phyloP scores from a whole-genome alignment of 1,140 invertebrate species.

The Sycophila sp. region DNA sequence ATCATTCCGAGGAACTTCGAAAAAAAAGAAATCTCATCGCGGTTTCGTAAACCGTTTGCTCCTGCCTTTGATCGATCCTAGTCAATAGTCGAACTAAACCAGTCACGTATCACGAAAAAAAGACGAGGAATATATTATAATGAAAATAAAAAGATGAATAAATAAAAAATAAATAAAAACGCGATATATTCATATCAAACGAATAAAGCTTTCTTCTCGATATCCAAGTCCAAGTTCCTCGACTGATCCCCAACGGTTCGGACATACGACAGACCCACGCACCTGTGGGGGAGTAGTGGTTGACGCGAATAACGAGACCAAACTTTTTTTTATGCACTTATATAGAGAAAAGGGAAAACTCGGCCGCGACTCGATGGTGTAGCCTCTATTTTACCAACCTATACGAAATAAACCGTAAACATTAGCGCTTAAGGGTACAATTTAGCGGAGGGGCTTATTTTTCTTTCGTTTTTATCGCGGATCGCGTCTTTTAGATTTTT shows the following conservation, averaged over 20 bases:
- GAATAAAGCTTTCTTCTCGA: constrained; percentile 1
- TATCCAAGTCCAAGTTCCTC: constrained; percentile 35
- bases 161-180: constrained; percentile 27
- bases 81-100: constrained; percentile 27
- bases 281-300: too few relatives aligned
- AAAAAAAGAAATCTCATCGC: constrained; percentile 10
- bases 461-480: constrained; percentile 27
- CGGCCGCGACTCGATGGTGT: too few relatives aligned
- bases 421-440: constrained; percentile 27
- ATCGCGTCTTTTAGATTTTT: constrained; percentile 34
- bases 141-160: too few relatives aligned
- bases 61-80: too few relatives aligned
- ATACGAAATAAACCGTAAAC: constrained; percentile 7
- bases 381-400: constrained; percentile 22
- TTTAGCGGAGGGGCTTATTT: constrained; percentile 27
- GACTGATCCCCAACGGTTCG: constrained; percentile 11
- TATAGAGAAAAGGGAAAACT: neutral
- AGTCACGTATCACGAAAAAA: neutral
- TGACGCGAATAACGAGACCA: neutral
- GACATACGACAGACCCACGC: neutral
- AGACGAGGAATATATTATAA: constrained; percentile 2
- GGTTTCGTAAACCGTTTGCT: too few relatives aligned
- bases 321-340: neutral
- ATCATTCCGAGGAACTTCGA: constrained; percentile 20
- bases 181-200: constrained; percentile 37